Base-by-base conservation (phyloP, 2,797 vertebrate species). In the Crenichthys baileyi region DNA sequence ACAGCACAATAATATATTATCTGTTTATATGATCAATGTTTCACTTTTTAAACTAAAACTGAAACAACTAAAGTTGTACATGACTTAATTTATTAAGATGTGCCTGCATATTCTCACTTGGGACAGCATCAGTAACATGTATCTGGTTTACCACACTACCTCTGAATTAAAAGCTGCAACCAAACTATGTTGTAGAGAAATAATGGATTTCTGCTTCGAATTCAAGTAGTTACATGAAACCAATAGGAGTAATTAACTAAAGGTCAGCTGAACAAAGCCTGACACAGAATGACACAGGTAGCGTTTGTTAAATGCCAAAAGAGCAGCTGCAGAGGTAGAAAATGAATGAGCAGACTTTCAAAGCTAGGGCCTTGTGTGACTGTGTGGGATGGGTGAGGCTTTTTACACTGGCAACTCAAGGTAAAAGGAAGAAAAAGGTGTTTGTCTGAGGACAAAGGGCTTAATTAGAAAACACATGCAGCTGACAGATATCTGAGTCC, bases 401-500 rank as follows among this genome's bases (percentile, higher is more conserved):
- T 81, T 76, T 80, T 44, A 44, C 73, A 39, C 48, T 63, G 44
- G 15, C 75, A 86, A 81, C 70, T 79, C n/a, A 53, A 70, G 56
- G 70, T 60, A 5, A 79, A 31, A 81, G 63, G 63, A 75, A 67
- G 8, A 53, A 18, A 82, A 84, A 26, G 79, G 74, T 84, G 83
- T 88, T 84, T 83, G 86, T 83, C 77, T 86, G 70, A 41, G 86
- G 56, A 87, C 61, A 75, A 82, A 77, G 67, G 55, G 15, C 74
- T 50, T 75, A 76, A 82, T 88, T 79, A 79, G 72, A 80, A 81
- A 85, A 77, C 85, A 87, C 79, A 87, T 55, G 73, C 61, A 79
- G 74, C 61, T n/a, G 16, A 72, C 75, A 60, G 70, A 84, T 74
- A 82, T 78, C 58, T 87, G 72, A 72, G 74, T 60, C 0, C 11